Percentiles rank a stretch among this genome's conserved stretches.
phyloP scores from a whole-genome alignment of 2,797 vertebrate genomes.

The Brotula barbata region DNA sequence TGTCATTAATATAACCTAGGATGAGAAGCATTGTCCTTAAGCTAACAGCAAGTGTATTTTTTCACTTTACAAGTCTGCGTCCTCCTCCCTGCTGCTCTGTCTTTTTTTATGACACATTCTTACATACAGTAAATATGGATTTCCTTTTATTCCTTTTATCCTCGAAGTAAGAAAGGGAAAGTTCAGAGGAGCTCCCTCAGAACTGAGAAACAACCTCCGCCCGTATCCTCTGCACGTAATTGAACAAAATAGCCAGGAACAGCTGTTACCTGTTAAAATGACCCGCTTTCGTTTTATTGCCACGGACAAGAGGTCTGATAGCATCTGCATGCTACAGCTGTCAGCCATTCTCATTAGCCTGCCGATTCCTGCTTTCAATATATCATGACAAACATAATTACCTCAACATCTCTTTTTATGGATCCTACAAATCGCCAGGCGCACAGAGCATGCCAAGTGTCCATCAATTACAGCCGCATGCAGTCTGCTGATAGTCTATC shows the following conservation, averaged over 20 bases:
- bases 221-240: constrained; percentile 75
- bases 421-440: constrained; percentile 76
- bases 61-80: constrained; percentile 23
- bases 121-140: constrained; percentile 50
- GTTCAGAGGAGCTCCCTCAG: constrained; percentile 58
- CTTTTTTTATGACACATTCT: constrained; percentile 7
- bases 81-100: constrained; percentile 16
- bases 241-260: constrained; percentile 81
- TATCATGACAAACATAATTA: constrained; percentile 84
- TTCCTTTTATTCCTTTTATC: constrained; percentile 55
- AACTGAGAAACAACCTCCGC: constrained; percentile 68
- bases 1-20: too few species aligned
- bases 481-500: constrained; percentile 40
- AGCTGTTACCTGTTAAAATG: constrained; percentile 85
- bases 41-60: too few species aligned
- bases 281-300: constrained; percentile 79
- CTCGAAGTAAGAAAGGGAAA: constrained; percentile 34
- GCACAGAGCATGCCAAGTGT: constrained; percentile 69
- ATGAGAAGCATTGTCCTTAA: too few species aligned
- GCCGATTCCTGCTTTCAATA: constrained; percentile 72
- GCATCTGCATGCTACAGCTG: constrained; percentile 82
- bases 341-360: constrained; percentile 77
- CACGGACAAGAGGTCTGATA: constrained; percentile 79
- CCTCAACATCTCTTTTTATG: constrained; percentile 81
- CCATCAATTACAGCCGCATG: constrained; percentile 73